Evolutionary conservation across 2,797 vertebrate species (phyloP).

Genomic region (Platyrinchus mystaceus): DNA sequence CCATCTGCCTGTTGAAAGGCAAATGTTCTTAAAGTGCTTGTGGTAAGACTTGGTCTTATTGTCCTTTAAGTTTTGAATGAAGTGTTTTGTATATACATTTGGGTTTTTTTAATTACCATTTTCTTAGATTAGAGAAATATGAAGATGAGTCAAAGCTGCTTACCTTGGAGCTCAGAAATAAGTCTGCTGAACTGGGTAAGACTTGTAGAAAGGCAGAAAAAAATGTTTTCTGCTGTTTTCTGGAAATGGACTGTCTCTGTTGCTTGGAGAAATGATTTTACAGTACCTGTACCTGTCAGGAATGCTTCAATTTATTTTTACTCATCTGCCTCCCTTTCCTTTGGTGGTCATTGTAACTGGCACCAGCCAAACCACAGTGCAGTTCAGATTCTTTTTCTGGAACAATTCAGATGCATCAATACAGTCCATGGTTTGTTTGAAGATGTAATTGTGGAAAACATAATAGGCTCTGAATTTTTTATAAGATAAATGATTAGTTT

Average conservation of each 20-base stretch:
- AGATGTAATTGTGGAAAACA: background rate
- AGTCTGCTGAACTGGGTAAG: slow-evolving; percentile 81
- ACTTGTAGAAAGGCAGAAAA: background rate
- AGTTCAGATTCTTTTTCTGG: background rate
- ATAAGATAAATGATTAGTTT: background rate
- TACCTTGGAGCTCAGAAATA: slow-evolving; percentile 77
- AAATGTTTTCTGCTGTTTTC: background rate
- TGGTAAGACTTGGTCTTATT: background rate
- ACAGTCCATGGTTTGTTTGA: background rate
- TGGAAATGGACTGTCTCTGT: background rate
- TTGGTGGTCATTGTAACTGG: background rate
- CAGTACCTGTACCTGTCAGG: background rate
- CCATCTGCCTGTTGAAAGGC: background rate
- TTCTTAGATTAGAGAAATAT: slow-evolving; percentile 77
- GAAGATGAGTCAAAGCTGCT: slow-evolving; percentile 72
- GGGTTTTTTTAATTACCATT: background rate
- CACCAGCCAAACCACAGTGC: background rate
- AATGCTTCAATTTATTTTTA: background rate
- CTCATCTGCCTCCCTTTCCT: background rate
- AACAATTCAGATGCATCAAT: background rate
- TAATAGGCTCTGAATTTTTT: background rate
- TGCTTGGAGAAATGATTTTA: background rate
- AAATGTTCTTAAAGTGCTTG: background rate
- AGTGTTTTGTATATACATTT: background rate
- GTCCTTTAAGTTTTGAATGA: background rate